A percentile compares a stretch with the other conserved stretches of the same genome.
These are phyloP conservation scores for Zaprionus lachaisei DNA, from an alignment of 1,140 invertebrate species.

Conservation along the genomic window DNA sequence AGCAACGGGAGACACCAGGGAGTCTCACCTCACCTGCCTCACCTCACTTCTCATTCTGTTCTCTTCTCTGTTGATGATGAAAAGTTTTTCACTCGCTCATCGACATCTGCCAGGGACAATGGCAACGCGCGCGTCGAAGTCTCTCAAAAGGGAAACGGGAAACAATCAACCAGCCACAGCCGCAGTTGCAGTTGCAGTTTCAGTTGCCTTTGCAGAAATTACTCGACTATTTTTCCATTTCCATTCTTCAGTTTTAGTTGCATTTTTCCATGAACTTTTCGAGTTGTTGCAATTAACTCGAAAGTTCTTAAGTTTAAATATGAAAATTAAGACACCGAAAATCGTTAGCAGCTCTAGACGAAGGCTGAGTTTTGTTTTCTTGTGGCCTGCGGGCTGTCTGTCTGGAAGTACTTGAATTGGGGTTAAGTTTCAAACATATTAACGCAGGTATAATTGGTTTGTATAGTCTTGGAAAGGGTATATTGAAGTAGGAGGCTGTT, in stretches of 20 bases:
- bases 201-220: slow-evolving; percentile 59
- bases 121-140: slow-evolving; percentile 1
- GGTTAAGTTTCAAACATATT: slow-evolving; percentile 4
- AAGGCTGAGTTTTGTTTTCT: neutral
- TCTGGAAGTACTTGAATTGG: neutral
- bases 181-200: slow-evolving; percentile 8
- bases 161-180: slow-evolving; percentile 63
- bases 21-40: neutral
- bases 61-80: slow-evolving; percentile 36
- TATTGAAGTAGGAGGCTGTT: neutral
- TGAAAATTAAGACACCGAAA: slow-evolving; percentile 40
- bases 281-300: slow-evolving; percentile 65
- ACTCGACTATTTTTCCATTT: slow-evolving; percentile 28
- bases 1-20: too few relatives aligned
- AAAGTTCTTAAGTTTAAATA: slow-evolving; percentile 55
- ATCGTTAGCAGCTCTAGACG: slow-evolving; percentile 1
- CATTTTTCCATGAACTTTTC: slow-evolving; percentile 54
- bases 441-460: slow-evolving; percentile 2
- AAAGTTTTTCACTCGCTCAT: slow-evolving; percentile 63
- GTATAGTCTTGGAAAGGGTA: neutral
- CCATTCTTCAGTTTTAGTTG: slow-evolving; percentile 41
- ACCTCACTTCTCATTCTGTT: neutral
- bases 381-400: slow-evolving; percentile 8
- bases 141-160: slow-evolving; percentile 38
- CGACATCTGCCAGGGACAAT: slow-evolving; percentile 40